Evolutionary conservation across 1,140 invertebrate species (phyloP).

Genomic region (Heliconius hermathena): DNA sequence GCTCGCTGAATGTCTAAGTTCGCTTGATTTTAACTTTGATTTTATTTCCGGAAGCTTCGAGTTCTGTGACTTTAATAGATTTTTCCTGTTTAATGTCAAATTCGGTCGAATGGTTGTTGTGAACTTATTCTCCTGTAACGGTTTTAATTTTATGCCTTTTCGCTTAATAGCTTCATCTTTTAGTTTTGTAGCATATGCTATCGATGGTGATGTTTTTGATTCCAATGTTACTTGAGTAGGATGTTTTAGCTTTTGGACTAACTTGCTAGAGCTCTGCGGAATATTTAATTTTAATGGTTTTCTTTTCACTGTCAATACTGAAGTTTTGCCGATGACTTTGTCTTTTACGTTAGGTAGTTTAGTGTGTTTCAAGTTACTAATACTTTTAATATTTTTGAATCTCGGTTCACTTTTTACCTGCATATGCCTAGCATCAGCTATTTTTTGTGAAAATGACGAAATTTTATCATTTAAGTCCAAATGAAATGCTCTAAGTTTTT

Average conservation of each 20-base stretch:
- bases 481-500: slow-evolving; percentile 57
- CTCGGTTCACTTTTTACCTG: background rate
- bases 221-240: background rate
- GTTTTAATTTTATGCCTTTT: slow-evolving; percentile 33
- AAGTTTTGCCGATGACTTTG: background rate
- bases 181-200: background rate
- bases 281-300: background rate
- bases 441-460: slow-evolving; percentile 44
- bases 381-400: background rate
- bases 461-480: slow-evolving; percentile 58
- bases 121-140: slow-evolving; percentile 45
- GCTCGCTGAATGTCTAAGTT: slow-evolving; percentile 28
- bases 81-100: slow-evolving; percentile 22
- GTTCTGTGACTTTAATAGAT: background rate
- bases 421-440: slow-evolving; percentile 21
- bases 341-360: background rate
- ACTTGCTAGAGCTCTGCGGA: background rate
- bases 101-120: slow-evolving; percentile 36
- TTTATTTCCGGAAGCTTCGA: slow-evolving; percentile 7
- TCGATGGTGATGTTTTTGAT: background rate
- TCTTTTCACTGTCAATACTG: background rate
- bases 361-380: background rate
- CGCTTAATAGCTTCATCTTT: background rate
- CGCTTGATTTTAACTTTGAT: slow-evolving; percentile 17
- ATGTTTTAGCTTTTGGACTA: background rate